These are phyloP conservation scores for Acipenser transmontanus DNA, from an alignment of 2,797 vertebrate genomes.

Conservation along the genomic window DNA sequence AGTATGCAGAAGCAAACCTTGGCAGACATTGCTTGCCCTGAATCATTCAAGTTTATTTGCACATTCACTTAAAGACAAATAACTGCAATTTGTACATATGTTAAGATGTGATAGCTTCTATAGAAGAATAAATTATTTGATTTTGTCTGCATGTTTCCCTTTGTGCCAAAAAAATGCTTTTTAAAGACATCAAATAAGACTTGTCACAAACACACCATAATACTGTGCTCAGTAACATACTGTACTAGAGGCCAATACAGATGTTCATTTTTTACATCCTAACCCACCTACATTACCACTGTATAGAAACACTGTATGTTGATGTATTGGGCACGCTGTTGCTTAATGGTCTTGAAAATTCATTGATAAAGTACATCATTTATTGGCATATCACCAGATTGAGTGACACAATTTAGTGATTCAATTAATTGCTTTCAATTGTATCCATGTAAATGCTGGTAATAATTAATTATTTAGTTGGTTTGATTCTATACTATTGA, in stretches of 20 bases:
- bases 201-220: too few relatives aligned
- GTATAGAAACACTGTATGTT: neutral
- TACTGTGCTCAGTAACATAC: too few relatives aligned
- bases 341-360: constrained; percentile 2
- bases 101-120: too few relatives aligned
- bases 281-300: neutral
- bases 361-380: neutral
- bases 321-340: neutral
- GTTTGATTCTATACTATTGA: neutral
- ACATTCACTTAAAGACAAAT: neutral
- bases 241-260: too few relatives aligned
- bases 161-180: too few relatives aligned
- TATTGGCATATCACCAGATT: neutral
- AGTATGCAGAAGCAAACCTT: constrained; percentile 77
- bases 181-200: too few relatives aligned
- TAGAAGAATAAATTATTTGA: too few relatives aligned
- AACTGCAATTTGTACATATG: neutral
- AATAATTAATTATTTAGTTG: neutral
- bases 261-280: neutral
- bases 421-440: neutral
- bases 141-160: too few relatives aligned
- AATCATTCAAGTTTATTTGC: constrained; percentile 58
- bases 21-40: constrained; percentile 54
- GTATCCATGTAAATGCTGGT: neutral
- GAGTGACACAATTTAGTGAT: neutral